Conservation (phyloP, 2,888 invertebrate species). For the Dinocampus coccinellae region DNA sequence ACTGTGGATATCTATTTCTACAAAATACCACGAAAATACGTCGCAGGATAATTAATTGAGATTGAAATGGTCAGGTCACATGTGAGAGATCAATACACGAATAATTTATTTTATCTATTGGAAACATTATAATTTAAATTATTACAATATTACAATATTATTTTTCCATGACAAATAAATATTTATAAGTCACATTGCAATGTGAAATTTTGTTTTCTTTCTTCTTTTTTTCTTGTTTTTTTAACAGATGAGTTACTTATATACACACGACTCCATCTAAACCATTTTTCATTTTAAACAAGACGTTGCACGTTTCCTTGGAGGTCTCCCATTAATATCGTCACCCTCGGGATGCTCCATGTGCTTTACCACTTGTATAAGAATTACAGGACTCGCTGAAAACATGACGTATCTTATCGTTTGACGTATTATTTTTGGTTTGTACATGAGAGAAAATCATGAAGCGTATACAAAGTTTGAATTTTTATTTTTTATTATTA, state of each 20-base stretch:
- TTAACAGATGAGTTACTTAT: neutral
- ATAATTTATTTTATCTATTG: too few species aligned
- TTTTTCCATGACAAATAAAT: too few species aligned
- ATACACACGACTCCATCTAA: slow-evolving; percentile 35
- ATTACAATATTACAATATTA: neutral
- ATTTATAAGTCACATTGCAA: too few species aligned
- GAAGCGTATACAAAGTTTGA: neutral
- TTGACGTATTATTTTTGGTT: slow-evolving; percentile 62
- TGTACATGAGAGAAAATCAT: neutral
- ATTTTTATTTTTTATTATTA: neutral
- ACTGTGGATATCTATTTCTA: neutral
- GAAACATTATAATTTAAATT: too few species aligned
- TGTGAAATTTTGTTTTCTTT: too few species aligned
- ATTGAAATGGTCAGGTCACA: neutral
- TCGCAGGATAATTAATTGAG: neutral
- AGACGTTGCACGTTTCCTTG: slow-evolving; percentile 50
- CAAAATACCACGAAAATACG: neutral
- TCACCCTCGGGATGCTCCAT: slow-evolving; percentile 44
- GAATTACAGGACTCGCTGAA: slow-evolving; percentile 56
- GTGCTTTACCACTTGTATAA: slow-evolving; percentile 26
- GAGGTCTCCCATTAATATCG: slow-evolving; percentile 58
- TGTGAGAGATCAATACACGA: neutral
- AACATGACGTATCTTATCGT: slow-evolving; percentile 54
- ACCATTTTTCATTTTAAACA: slow-evolving; percentile 61
- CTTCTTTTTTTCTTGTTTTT: neutral